Percentiles rank a stretch among this genome's conserved stretches.
Evolutionary conservation across 2,888 invertebrate species (phyloP).

Genomic region (Acheta domesticus): DNA sequence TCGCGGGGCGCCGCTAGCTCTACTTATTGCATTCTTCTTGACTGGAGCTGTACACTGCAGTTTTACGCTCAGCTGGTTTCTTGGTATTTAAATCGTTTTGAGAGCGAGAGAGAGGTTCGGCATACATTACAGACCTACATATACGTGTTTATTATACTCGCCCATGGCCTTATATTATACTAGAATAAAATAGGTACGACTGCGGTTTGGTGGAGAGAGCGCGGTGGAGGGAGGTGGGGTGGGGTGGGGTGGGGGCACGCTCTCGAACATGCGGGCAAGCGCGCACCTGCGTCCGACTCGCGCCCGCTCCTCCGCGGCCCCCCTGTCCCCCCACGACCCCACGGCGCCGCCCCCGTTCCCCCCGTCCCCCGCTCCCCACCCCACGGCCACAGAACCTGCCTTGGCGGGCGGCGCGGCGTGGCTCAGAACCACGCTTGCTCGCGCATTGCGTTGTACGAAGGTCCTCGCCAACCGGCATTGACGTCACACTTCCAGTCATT

Average conservation of each 20-base stretch:
- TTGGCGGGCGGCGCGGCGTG: neutral
- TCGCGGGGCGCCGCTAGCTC: neutral
- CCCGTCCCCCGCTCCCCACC: neutral
- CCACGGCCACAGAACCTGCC: neutral
- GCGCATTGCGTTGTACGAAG: too few relatives aligned
- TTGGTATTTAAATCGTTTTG: constrained; percentile 18
- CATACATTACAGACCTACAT: constrained; percentile 10
- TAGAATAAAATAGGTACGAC: neutral
- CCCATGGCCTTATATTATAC: constrained; percentile 18
- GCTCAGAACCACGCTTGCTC: neutral
- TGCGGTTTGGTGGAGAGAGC: neutral
- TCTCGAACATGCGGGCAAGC: neutral
- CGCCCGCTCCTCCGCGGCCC: neutral
- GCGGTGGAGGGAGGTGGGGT: neutral
- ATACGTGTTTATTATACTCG: constrained; percentile 18
- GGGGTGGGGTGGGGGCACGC: neutral
- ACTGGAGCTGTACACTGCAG: neutral
- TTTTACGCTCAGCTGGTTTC: constrained; percentile 18
- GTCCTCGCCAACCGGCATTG: too few relatives aligned
- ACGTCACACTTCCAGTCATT: too few relatives aligned
- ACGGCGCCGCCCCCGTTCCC: neutral
- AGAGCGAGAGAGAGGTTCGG: constrained; percentile 1
- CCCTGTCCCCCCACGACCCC: neutral
- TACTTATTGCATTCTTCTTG: constrained; percentile 1
- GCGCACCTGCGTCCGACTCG: neutral